A percentile compares a stretch with the other conserved stretches of the same genome.
phyloP scores from a whole-genome alignment of 2,113 vertebrate species.

The Ascaphus truei region DNA sequence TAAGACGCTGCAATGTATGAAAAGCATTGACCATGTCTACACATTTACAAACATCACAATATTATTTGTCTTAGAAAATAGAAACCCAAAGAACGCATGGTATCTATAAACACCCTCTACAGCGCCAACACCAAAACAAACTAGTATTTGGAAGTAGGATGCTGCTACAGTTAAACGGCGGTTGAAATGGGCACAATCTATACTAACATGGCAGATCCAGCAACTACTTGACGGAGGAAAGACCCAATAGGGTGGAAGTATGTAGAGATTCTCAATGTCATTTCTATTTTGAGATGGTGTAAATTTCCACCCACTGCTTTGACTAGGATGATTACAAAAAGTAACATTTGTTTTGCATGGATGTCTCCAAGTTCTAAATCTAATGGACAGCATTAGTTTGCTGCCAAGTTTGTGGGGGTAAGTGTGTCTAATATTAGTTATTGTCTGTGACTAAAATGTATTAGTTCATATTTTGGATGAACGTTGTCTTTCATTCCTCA shows the following conservation, averaged over 20 bases:
- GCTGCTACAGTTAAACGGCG: too few relatives aligned
- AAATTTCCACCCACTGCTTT: not conserved
- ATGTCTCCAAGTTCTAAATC: not conserved
- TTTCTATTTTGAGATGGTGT: not conserved
- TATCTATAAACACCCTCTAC: too few relatives aligned
- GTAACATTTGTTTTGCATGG: not conserved
- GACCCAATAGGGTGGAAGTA: too few relatives aligned
- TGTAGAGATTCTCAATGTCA: not conserved
- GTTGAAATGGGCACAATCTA: too few relatives aligned
- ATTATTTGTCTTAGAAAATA: too few relatives aligned
- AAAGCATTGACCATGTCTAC: too few relatives aligned
- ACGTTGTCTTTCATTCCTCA: not conserved
- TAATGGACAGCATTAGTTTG: not conserved
- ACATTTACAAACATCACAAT: too few relatives aligned
- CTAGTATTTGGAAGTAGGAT: too few relatives aligned
- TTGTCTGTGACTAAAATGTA: not conserved
- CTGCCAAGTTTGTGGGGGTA: not conserved
- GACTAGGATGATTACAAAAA: not conserved
- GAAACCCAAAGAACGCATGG: too few relatives aligned
- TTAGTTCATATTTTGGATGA: conserved; percentile 18
- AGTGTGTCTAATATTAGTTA: not conserved
- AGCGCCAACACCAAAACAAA: too few relatives aligned
- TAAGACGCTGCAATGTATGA: too few relatives aligned
- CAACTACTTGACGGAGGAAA: not conserved
- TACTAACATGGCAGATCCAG: too few relatives aligned